Base-by-base conservation (phyloP, 2,888 invertebrate genomes). In the Theretra japonica region DNA sequence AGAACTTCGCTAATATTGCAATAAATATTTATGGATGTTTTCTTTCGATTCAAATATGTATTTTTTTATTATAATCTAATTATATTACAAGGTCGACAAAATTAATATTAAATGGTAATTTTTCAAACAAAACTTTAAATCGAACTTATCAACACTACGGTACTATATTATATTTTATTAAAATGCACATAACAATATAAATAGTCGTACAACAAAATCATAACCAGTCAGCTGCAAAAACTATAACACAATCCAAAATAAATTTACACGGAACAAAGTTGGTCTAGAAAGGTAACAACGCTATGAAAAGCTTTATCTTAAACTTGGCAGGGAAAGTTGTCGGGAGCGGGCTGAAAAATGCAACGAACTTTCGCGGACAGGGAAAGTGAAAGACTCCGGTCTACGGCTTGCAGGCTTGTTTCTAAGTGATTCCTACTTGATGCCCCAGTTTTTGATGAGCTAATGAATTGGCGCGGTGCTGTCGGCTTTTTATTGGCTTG, bases 261-360 rank as follows among this genome's bases (percentile, higher is more conserved):
- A 28, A 30, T 30, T n/a, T 33, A 28, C 6, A 17, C 53, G n/a
- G 4, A 53, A 53, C 8, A 62, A 62, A 62, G 28, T 62, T 62
- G 6, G 15, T 11, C 23, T 56, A 53, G 50, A 56, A 65, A 28
- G 11, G 17, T 17, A 53, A 68, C 48, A 58, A 41, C 50, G 25
- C 60, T 77, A 75, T 78, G 77, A 77, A 79, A 77, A 76, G 76
- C 77, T 76, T 83, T 86, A 85, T 86, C 85, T 84, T 74, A 84
- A 91, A 91, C 83, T 92, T 88, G 73, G 65, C 73, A 86, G 90
- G 81, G 90, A 93, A 93, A 93, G 93, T 91, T 81, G 73, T 74
- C 75, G 77, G 77, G 79, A 72, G 83, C 80, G 84, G 80, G 83
- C 89, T 90, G 92, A 94, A 94, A 94, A 94, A 93, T 93, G 90